Base-by-base conservation (phyloP, 2,888 invertebrate genomes). In the Orthosia gracilis region DNA sequence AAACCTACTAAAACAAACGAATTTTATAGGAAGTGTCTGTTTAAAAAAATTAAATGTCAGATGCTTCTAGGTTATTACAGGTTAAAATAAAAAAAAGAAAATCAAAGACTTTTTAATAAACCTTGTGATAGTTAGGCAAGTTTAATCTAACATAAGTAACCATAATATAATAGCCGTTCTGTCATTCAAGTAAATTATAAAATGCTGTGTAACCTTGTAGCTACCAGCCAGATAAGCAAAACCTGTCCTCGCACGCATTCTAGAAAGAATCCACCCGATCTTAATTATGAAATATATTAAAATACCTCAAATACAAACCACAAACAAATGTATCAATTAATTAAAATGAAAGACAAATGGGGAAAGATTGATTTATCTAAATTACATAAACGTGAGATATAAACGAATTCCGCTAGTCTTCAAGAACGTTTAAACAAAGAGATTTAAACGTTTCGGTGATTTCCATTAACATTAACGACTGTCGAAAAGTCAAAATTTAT, bases 111-210 rank as follows among this genome's bases (percentile, higher is more conserved):
- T 74, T 45, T 49, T 13, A 23, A 21, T 54, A 62, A 72, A 73
- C 61, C 61, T 73, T 80, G 73, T 21, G 23, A 26, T 26, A 26
- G 26, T 31, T 31, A 31, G 31, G 9, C 3, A 45, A 21, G n/a
- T 49, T 40, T 31, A 62, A 31, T 45, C 18, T 17, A 55, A 55
- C 59, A 54, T 72, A n/a, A n/a, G n/a, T n/a, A n/a, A 52, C 54
- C 23, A 26, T 2, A 61, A 61, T 18, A 23, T 73, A 54, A 50
- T 21, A 54, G 5, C 15, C 11, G 49, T 47, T n/a, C 26, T 49
- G 49, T 54, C 40, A 64, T 73, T 71, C 63, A 54, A 54, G n/a
- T 23, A 52, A 75, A 62, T 62, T 62, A 81, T 61, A 57, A 81
- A 66, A 40, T 49, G 52, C 4, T 40, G 11, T 21, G 52, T 31